Evolutionary conservation across 2,113 vertebrate species (phyloP).

Genomic region (Lipophrys pholis): DNA sequence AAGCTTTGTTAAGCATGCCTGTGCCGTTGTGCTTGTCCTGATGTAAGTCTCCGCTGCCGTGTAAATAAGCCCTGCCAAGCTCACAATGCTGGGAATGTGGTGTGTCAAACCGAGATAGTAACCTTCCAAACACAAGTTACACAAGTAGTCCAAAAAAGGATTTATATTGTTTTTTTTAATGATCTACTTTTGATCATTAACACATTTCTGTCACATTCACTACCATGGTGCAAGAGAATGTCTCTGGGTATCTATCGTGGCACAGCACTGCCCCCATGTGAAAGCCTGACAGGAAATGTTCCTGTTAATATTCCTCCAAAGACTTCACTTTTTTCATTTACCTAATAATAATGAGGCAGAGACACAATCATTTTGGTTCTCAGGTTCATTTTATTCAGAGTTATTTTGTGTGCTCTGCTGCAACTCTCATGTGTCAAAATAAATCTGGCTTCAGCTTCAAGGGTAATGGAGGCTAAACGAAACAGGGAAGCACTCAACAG

Average conservation of each 20-base stretch:
- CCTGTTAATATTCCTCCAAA: background rate
- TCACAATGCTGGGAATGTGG: background rate
- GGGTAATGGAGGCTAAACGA: conserved; percentile 42
- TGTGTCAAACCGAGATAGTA: no score
- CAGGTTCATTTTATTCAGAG: conserved; percentile 74
- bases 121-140: no score
- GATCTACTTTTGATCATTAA: no score
- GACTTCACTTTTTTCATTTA: background rate
- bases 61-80: background rate
- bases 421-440: conserved; percentile 56
- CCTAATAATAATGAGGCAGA: conserved; percentile 15
- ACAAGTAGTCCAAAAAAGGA: no score
- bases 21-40: background rate
- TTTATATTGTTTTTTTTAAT: no score
- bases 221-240: no score
- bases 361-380: conserved; percentile 43
- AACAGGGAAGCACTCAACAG: conserved; percentile 41
- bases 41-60: background rate
- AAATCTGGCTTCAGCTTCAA: conserved; percentile 71
- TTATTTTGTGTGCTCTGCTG: conserved; percentile 29
- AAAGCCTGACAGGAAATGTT: background rate
- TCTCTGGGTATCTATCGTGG: conserved; percentile 16
- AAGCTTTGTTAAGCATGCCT: background rate
- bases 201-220: no score
- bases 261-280: conserved; percentile 60